A percentile compares a stretch with the other conserved stretches of the same genome.
Conservation (phyloP, 2,113 vertebrate genomes). For the Upupa epops region DNA sequence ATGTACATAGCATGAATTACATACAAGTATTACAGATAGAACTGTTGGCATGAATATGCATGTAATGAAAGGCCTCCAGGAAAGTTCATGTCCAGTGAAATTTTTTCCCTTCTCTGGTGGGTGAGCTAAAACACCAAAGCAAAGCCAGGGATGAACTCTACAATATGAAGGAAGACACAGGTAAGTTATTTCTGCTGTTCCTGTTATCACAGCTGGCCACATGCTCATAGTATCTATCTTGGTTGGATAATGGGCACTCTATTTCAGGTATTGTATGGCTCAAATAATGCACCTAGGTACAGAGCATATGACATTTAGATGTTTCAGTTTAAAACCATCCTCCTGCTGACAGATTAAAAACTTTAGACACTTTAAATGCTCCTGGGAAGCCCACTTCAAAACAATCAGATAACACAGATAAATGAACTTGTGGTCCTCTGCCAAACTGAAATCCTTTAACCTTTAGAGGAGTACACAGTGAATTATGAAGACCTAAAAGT, state of each 20-base stretch:
- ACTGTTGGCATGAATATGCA: not conserved
- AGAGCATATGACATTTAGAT: not conserved
- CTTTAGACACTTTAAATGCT: not conserved
- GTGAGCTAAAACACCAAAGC: not conserved
- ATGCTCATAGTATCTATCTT: not conserved
- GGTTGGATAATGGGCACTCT: not conserved
- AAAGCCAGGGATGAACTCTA: not conserved
- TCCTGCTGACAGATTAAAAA: not conserved
- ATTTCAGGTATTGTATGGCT: not conserved
- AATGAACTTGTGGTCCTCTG: not conserved
- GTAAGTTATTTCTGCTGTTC: not conserved
- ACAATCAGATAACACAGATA: not conserved
- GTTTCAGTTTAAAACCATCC: not conserved
- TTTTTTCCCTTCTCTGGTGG: not conserved
- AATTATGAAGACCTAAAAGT: not conserved
- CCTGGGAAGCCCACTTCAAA: not conserved
- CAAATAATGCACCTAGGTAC: not conserved
- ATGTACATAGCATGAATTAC: not conserved
- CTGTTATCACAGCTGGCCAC: not conserved
- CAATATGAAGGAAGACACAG: not conserved
- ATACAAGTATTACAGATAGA: not conserved
- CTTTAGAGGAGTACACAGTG: not conserved
- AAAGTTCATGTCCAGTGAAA: not conserved
- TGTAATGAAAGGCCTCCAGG: not conserved
- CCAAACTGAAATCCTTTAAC: not conserved